Percentiles rank a stretch among this genome's conserved stretches.
Conservation (phyloP, 2,113 vertebrate genomes). For the Grallaria varia region DNA sequence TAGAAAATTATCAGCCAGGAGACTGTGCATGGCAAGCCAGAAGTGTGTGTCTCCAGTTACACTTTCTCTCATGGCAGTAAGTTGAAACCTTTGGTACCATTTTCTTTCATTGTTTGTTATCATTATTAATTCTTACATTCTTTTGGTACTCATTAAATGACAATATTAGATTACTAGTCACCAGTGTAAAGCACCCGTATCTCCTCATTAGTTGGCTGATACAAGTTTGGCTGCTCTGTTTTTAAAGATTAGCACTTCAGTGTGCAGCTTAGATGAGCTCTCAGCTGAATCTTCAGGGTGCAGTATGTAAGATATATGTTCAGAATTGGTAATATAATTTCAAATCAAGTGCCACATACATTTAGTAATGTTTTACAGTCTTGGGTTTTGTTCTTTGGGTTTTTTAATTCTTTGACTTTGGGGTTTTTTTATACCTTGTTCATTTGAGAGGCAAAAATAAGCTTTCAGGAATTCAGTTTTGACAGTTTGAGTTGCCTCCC, state of each 20-base stretch:
- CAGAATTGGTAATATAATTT: background rate
- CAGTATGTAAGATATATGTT: background rate
- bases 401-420: background rate
- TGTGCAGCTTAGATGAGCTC: background rate
- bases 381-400: background rate
- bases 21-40: background rate
- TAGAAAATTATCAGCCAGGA: background rate
- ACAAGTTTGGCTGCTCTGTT: background rate
- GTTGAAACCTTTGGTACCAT: background rate
- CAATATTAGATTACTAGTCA: background rate
- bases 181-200: background rate
- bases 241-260: background rate
- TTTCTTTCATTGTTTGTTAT: background rate
- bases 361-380: background rate
- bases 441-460: background rate
- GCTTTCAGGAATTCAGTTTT: background rate
- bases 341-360: background rate
- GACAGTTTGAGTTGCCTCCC: background rate
- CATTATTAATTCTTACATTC: background rate
- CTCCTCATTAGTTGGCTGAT: background rate
- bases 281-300: background rate
- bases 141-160: background rate
- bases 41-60: background rate
- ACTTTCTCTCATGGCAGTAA: background rate
- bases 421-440: background rate